These are phyloP conservation scores for Tenualosa thibaudeaui DNA, from an alignment of 2,797 vertebrate genomes.

Conservation along the genomic window DNA sequence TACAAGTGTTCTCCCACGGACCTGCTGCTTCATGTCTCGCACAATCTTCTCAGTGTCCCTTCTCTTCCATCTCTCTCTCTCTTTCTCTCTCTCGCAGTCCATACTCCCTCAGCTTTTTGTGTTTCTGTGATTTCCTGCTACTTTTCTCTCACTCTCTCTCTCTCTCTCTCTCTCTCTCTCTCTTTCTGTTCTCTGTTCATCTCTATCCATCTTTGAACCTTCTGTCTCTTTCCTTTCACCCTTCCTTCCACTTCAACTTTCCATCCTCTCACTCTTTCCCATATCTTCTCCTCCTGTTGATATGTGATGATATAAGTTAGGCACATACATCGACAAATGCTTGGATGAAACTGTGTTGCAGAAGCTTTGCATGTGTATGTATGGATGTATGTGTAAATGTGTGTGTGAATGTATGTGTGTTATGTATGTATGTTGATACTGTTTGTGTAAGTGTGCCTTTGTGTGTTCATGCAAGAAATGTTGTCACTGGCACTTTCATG, in stretches of 20 bases:
- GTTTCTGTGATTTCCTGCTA: neutral
- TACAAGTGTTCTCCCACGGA: conserved; percentile 26
- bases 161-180: conserved; percentile 54
- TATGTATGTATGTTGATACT: neutral
- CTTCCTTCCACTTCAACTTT: conserved; percentile 62
- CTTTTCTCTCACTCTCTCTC: neutral
- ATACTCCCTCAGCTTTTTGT: neutral
- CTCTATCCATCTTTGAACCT: conserved; percentile 15
- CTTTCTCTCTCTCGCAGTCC: conserved; percentile 31
- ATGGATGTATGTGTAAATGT: neutral
- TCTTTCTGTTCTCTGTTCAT: conserved; percentile 32
- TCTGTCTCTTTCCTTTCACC: too few relatives aligned
- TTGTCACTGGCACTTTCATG: neutral
- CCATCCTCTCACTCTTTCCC: neutral
- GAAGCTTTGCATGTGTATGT: neutral
- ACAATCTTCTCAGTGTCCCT: neutral
- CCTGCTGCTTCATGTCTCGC: conserved; percentile 7
- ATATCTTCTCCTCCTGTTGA: neutral
- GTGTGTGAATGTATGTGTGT: neutral
- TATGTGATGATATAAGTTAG: neutral
- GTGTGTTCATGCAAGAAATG: conserved; percentile 16
- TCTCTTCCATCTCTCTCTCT: conserved; percentile 17
- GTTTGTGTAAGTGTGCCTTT: neutral
- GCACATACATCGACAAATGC: neutral
- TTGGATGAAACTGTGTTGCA: neutral